Base-by-base conservation (phyloP, 2,113 vertebrate genomes). In the Pelmatolapia mariae region DNA sequence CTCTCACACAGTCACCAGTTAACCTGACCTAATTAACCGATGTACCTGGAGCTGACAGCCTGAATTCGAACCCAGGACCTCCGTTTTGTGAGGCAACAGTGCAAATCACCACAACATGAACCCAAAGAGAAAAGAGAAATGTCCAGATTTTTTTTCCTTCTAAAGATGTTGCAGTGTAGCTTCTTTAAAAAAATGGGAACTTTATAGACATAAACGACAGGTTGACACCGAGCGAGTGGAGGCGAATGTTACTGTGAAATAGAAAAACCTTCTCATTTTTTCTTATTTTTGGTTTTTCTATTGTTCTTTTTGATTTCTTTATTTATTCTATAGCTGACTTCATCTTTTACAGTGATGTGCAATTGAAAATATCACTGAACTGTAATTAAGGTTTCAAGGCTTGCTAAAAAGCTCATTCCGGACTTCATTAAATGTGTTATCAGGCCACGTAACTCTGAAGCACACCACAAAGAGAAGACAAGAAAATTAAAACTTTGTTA, bases 401-500 rank as follows among this genome's bases (percentile, higher is more conserved):
- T 81, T 40, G 66, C 16, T 33, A 18, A 19, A 59, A 87, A 86
- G 71, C 29, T 66, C 63, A 71, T 10, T 73, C 47, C 8, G 80
- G 66, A 89, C 66, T 91, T 87, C 47, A 80, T 88, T 38, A 54
- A 81, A 87, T 6, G 52, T 82, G 56, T 83, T 87, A 86, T 91
- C 29, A 80, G 81, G 71, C n/a, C 84, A 86, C 88, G 79, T 40
- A 79, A 90, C 86, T 76, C 50, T 79, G 40, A 86, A 86, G 80
- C 88, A 76, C 57, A 71, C 71, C 33, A 88, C 80, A 83, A 81
- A 89, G 80, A 85, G 40, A 81, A 85, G 78, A 88, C 29, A 54
- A 86, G 88, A 87, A 92, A 90, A 93, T 92, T 73, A 82, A 93
- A 94, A 94, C 87, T 94, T 93, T 87, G 90, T 89, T 87, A 53